Evolutionary conservation across 2,797 vertebrate species (phyloP).

Genomic region (Synanceia verrucosa): DNA sequence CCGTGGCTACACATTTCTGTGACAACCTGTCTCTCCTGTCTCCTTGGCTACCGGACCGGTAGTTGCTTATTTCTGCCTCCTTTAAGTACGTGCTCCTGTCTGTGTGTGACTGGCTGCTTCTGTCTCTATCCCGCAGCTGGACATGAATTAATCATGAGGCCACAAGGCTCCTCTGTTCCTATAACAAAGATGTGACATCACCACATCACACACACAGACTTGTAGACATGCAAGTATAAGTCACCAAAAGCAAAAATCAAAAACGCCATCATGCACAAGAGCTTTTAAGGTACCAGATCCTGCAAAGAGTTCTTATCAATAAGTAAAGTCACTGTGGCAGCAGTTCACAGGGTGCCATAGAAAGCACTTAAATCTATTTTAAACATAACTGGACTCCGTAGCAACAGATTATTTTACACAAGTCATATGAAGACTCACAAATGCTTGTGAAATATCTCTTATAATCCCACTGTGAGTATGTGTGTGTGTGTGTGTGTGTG

Average conservation of each 20-base stretch:
- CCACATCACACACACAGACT: conserved; percentile 67
- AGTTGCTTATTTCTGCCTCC: conserved; percentile 70
- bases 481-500: neutral
- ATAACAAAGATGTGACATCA: conserved; percentile 86
- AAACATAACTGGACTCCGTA: conserved; percentile 39
- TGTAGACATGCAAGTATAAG: conserved; percentile 44
- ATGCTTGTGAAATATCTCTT: conserved; percentile 51
- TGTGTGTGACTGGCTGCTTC: conserved; percentile 82
- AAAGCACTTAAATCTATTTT: conserved; percentile 70
- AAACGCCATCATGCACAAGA: conserved; percentile 28
- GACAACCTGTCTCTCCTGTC: conserved; percentile 72
- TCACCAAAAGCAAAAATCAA: conserved; percentile 34
- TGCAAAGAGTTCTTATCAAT: conserved; percentile 63
- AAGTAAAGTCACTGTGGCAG: conserved; percentile 63
- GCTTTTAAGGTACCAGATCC: conserved; percentile 49
- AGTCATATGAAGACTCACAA: conserved; percentile 36
- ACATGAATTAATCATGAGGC: conserved; percentile 87
- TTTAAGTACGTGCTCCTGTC: conserved; percentile 75
- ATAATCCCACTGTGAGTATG: conserved; percentile 36
- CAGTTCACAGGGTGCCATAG: conserved; percentile 33
- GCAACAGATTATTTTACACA: conserved; percentile 51
- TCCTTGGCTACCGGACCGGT: conserved; percentile 70
- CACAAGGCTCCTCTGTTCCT: conserved; percentile 85
- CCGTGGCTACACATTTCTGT: conserved; percentile 46
- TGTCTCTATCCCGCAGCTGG: conserved; percentile 86